Conservation (phyloP, 37 sponge, comb jelly and placozoan genomes). For the Corticium candelabrum region DNA sequence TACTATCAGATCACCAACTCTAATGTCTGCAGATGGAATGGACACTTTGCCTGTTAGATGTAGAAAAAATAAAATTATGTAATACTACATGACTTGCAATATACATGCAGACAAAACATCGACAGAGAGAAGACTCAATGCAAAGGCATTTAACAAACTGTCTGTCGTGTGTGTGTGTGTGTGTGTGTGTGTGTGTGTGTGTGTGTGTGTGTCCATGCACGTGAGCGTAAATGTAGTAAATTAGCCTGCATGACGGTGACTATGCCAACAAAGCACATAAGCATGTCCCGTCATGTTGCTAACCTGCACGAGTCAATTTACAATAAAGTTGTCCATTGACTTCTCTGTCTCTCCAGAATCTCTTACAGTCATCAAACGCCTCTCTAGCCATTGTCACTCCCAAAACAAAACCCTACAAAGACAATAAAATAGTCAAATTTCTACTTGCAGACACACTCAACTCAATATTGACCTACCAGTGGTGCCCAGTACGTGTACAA, state of each 20-base stretch:
- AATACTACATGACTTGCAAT: no score
- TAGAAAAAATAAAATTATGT: no score
- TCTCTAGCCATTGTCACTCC: conserved; percentile 74
- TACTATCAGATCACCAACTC: conserved; percentile 61
- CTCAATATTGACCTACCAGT: conserved; percentile 55
- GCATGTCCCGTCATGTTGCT: not conserved
- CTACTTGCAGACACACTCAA: not conserved
- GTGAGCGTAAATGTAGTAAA: no score
- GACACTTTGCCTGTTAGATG: conserved; percentile 26
- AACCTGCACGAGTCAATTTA: conserved; percentile 63
- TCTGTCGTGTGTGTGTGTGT: no score
- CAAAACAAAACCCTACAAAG: conserved; percentile 62
- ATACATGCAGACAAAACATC: no score
- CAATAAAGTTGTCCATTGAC: conserved; percentile 61
- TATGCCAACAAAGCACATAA: not conserved
- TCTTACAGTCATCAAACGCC: conserved; percentile 77
- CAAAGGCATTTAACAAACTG: no score
- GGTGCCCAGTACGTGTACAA: conserved; percentile 95
- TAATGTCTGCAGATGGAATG: conserved; percentile 42
- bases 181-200: no score
- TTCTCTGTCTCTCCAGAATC: conserved; percentile 65
- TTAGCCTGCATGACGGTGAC: not conserved
- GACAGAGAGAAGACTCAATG: no score
- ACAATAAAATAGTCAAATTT: not conserved
- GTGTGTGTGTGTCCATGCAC: no score